A percentile compares a stretch with the other conserved stretches of the same genome.
Evolutionary conservation across 2,113 vertebrate species (phyloP).

Genomic region (Peromyscus leucopus): DNA sequence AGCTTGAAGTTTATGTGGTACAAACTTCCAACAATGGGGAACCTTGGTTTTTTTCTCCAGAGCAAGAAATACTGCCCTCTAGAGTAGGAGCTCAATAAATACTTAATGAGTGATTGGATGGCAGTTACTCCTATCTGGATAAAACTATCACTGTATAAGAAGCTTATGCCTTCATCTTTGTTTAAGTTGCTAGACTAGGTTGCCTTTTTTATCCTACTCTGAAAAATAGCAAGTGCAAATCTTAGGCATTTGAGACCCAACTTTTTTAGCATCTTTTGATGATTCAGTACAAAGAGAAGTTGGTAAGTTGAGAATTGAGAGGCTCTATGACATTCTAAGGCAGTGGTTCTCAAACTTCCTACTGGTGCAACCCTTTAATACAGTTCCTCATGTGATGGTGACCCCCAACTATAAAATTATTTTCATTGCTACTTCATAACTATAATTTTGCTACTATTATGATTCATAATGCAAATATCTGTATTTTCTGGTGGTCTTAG

Average conservation of each 20-base stretch:
- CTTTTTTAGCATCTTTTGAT: neutral
- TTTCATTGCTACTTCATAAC: neutral
- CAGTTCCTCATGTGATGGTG: neutral
- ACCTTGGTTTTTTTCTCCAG: constrained; percentile 1
- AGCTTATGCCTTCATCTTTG: neutral
- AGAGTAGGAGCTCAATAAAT: neutral
- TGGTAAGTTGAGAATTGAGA: neutral
- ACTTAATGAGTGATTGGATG: neutral
- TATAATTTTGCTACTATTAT: neutral
- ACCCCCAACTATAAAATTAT: neutral
- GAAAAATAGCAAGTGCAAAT: neutral
- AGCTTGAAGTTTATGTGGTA: neutral
- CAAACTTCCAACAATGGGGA: neutral
- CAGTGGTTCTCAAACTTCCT: neutral
- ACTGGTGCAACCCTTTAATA: neutral
- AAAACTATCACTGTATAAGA: neutral
- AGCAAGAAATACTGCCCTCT: neutral
- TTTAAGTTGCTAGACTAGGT: neutral
- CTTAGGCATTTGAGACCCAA: neutral
- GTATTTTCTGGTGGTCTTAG: neutral
- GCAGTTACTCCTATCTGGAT: neutral
- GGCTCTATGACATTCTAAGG: neutral
- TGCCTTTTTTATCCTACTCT: neutral
- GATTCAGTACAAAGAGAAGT: neutral
- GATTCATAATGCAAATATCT: neutral